Conservation (phyloP, 2,113 vertebrate species). For the Embiotoca jacksoni region DNA sequence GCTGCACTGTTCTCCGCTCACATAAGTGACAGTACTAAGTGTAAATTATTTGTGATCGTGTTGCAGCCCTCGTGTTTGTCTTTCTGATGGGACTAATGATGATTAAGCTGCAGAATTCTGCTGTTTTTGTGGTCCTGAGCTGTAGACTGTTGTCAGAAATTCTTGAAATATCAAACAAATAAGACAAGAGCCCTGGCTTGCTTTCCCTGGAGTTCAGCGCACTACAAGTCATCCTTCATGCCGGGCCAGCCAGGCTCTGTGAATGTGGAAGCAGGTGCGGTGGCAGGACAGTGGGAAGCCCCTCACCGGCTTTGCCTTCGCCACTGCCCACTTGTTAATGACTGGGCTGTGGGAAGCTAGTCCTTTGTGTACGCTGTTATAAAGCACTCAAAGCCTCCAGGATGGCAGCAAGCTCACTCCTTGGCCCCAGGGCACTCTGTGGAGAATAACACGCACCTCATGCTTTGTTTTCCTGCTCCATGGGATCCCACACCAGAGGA, state of each 20-base stretch:
- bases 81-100: conserved; percentile 30
- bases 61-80: background rate
- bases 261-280: conserved; percentile 81
- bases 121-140: conserved; percentile 63
- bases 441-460: conserved; percentile 80
- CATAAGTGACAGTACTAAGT: background rate
- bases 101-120: conserved; percentile 48
- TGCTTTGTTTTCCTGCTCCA: conserved; percentile 80
- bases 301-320: conserved; percentile 72
- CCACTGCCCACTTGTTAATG: conserved; percentile 82
- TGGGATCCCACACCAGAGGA: conserved; percentile 63
- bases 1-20: background rate
- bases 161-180: conserved; percentile 82
- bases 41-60: background rate
- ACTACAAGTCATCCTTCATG: conserved; percentile 81
- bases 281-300: conserved; percentile 77
- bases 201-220: conserved; percentile 79
- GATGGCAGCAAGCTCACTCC: conserved; percentile 85
- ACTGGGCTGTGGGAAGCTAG: conserved; percentile 70
- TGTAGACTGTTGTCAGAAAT: conserved; percentile 70
- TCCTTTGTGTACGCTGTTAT: conserved; percentile 83
- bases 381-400: conserved; percentile 83
- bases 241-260: conserved; percentile 57
- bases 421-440: conserved; percentile 75
- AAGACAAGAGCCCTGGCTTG: conserved; percentile 65